Conservation (phyloP, 2,113 vertebrate genomes). For the Sarotherodon lohbergeri region DNA sequence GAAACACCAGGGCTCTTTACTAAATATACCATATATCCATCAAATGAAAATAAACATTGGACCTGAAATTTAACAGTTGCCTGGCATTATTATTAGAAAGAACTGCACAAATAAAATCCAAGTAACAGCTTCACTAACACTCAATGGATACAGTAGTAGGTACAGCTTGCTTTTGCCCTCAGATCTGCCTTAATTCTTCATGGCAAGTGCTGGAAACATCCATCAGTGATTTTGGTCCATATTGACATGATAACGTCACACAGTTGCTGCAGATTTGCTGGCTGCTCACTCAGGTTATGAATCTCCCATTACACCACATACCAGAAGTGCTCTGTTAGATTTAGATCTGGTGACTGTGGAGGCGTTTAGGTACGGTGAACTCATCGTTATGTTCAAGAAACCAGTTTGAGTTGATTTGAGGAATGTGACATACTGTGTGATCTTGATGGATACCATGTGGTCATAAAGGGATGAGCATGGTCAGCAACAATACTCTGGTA, state of each 20-base stretch:
- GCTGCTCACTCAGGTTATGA: not conserved
- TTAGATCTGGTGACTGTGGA: not conserved
- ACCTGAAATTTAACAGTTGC: not conserved
- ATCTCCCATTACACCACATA: not conserved
- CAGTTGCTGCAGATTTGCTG: not conserved
- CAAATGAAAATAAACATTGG: not conserved
- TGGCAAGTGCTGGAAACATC: not conserved
- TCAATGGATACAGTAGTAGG: not conserved
- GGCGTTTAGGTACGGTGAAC: not conserved
- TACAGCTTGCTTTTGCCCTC: not conserved
- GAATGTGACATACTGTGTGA: not conserved
- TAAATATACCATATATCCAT: rapidly evolving
- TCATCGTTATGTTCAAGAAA: not conserved
- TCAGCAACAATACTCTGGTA: not conserved
- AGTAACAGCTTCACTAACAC: not conserved
- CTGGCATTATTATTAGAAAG: not conserved
- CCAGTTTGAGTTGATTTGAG: not conserved
- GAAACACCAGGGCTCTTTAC: not conserved
- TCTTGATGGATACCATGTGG: not conserved
- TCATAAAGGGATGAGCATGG: not conserved
- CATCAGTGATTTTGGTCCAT: not conserved
- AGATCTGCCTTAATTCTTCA: rapidly evolving
- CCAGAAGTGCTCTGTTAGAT: not conserved
- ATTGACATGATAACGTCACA: not conserved
- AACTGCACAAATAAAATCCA: not conserved